phyloP scores from a whole-genome alignment of 2,888 invertebrate species.

The Bellardia pandia region DNA sequence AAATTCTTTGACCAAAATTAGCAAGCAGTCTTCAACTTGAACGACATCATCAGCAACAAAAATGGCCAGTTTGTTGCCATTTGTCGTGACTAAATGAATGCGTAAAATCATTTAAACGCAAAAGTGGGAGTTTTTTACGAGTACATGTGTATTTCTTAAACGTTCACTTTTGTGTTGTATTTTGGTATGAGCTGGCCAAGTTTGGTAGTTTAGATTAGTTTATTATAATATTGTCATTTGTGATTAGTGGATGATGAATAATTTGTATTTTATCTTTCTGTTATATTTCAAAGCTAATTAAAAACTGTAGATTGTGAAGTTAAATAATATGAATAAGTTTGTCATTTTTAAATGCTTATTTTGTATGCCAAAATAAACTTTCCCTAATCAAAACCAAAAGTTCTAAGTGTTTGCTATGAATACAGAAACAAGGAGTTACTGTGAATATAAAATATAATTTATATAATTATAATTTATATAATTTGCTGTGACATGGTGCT shows the following conservation, averaged over 20 bases:
- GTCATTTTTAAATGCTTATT: background rate
- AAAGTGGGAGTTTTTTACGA: slow-evolving; percentile 26
- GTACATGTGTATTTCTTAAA: background rate
- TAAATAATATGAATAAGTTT: background rate
- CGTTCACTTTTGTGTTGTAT: background rate
- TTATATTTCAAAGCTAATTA: background rate
- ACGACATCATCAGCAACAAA: background rate
- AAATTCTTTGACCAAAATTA: slow-evolving; percentile 11
- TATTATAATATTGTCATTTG: background rate
- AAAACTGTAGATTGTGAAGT: background rate
- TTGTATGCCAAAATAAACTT: too few species aligned
- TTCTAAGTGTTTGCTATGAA: too few species aligned
- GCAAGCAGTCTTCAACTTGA: background rate
- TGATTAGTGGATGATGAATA: background rate
- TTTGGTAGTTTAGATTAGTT: background rate
- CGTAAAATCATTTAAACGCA: slow-evolving; percentile 4
- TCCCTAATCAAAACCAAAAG: too few species aligned
- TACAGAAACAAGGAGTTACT: too few species aligned
- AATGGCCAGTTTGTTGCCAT: background rate
- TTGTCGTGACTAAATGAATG: background rate
- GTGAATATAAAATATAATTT: too few species aligned
- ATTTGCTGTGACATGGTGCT: too few species aligned
- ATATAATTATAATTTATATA: too few species aligned
- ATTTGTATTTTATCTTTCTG: background rate
- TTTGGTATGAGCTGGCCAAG: background rate